Percentiles rank a stretch among this genome's conserved stretches.
phyloP scores from a whole-genome alignment of 1,140 invertebrate species.

The Temnothorax curvispinosus region DNA sequence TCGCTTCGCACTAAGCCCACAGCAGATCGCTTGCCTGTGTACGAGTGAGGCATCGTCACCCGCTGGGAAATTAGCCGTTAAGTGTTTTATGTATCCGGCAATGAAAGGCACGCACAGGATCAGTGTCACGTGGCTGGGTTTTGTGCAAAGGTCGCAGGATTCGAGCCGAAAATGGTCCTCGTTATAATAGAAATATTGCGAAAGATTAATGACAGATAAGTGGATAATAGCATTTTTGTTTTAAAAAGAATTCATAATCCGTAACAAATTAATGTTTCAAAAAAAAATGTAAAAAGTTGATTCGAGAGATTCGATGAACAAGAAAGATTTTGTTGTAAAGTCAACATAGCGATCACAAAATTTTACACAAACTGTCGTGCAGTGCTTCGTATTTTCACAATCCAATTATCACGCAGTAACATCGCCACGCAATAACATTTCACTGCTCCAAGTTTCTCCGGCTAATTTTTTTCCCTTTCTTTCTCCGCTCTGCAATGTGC shows the following conservation, averaged over 20 bases:
- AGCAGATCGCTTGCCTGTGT: slow-evolving; percentile 13
- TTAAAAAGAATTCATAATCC: neutral
- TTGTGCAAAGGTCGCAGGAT: neutral
- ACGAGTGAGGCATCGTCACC: slow-evolving; percentile 52
- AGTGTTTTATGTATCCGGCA: slow-evolving; percentile 81
- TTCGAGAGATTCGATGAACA: neutral
- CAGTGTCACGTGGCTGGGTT: slow-evolving; percentile 64
- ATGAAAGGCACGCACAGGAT: slow-evolving; percentile 52
- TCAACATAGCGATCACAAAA: neutral
- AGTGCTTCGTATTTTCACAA: neutral
- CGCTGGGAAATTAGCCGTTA: slow-evolving; percentile 77
- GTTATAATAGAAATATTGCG: neutral
- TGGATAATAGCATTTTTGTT: neutral
- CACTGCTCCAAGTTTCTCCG: slow-evolving; percentile 4
- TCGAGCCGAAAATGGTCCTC: neutral
- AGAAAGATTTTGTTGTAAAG: neutral
- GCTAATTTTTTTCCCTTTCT: slow-evolving; percentile 50
- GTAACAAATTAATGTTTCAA: neutral
- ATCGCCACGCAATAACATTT: slow-evolving; percentile 2
- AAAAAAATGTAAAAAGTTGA: slow-evolving; percentile 11
- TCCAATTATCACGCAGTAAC: slow-evolving; percentile 7
- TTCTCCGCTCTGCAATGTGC: slow-evolving; percentile 45
- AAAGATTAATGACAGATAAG: neutral
- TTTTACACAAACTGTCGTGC: neutral
- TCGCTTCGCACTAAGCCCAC: slow-evolving; percentile 48